Conservation (phyloP, 1,140 invertebrate species). For the Ceratosolen fusciceps region DNA sequence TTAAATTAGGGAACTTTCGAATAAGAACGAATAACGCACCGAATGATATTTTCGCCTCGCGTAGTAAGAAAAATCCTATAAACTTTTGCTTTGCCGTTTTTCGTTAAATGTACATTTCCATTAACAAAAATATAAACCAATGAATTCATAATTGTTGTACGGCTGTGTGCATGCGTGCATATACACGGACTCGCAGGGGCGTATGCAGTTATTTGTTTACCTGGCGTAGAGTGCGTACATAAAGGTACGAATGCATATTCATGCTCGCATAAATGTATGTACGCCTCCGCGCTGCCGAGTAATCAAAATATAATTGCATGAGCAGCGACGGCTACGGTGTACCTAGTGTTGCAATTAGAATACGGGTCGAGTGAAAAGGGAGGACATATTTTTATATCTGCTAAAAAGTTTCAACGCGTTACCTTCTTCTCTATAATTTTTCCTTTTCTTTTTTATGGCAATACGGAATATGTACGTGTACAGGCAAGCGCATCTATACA, state of each 20-base stretch:
- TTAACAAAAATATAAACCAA: background rate
- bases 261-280: conserved; percentile 10
- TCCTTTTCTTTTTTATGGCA: background rate
- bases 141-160: conserved; percentile 4
- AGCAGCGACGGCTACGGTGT: conserved; percentile 67
- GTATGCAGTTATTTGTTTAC: conserved; percentile 12
- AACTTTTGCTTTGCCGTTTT: conserved; percentile 3
- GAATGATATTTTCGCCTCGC: conserved; percentile 35
- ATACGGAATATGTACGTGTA: background rate
- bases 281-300: conserved; percentile 61
- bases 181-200: too few relatives aligned
- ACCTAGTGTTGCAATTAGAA: conserved; percentile 61
- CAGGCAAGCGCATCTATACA: background rate
- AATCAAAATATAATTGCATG: conserved; percentile 73
- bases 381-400: conserved; percentile 29
- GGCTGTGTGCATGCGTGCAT: too few relatives aligned
- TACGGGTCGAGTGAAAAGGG: background rate
- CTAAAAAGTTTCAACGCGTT: conserved; percentile 18
- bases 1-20: conserved; percentile 36
- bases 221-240: background rate
- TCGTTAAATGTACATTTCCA: conserved; percentile 1
- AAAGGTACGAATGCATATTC: background rate
- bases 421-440: background rate
- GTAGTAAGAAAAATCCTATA: conserved; percentile 43
- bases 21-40: conserved; percentile 1